Conservation (phyloP, 2,888 invertebrate species). For the Polymixis lichenea region DNA sequence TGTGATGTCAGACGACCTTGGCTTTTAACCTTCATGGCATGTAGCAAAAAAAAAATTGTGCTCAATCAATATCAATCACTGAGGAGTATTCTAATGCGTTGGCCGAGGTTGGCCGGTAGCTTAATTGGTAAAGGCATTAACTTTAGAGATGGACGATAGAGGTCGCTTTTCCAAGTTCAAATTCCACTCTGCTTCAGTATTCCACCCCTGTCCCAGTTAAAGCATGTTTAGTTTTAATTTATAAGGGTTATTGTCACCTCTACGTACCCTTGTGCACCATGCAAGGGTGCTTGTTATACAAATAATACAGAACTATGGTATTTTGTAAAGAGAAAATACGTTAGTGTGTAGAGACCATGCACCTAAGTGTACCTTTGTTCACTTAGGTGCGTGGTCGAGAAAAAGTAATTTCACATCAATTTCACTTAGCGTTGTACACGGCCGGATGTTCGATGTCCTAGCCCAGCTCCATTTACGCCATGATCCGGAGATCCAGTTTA, state of each 20-base stretch:
- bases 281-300: slow-evolving; percentile 2
- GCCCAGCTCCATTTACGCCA: slow-evolving; percentile 34
- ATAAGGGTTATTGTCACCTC: slow-evolving; percentile 19
- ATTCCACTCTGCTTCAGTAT: slow-evolving; percentile 1
- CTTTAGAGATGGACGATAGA: background rate
- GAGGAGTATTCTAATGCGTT: slow-evolving; percentile 11
- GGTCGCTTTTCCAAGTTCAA: slow-evolving; percentile 4
- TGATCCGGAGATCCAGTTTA: slow-evolving; percentile 45
- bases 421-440: slow-evolving; percentile 24
- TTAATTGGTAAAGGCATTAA: slow-evolving; percentile 7
- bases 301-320: slow-evolving; percentile 15
- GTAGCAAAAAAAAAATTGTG: slow-evolving; percentile 35
- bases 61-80: slow-evolving; percentile 37
- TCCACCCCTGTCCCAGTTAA: background rate
- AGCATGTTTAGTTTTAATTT: slow-evolving; percentile 30
- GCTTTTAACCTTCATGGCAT: slow-evolving; percentile 41
- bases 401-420: slow-evolving; percentile 18
- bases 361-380: background rate
- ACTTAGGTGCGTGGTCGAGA: background rate
- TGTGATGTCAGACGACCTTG: slow-evolving; percentile 58
- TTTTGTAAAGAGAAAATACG: slow-evolving; percentile 1
- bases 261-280: slow-evolving; percentile 5
- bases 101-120: slow-evolving; percentile 18
- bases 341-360: too few species aligned
- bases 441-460: slow-evolving; percentile 42